Evolutionary conservation across 1,140 invertebrate genomes (phyloP).

Genomic region (Cephus cinctus): DNA sequence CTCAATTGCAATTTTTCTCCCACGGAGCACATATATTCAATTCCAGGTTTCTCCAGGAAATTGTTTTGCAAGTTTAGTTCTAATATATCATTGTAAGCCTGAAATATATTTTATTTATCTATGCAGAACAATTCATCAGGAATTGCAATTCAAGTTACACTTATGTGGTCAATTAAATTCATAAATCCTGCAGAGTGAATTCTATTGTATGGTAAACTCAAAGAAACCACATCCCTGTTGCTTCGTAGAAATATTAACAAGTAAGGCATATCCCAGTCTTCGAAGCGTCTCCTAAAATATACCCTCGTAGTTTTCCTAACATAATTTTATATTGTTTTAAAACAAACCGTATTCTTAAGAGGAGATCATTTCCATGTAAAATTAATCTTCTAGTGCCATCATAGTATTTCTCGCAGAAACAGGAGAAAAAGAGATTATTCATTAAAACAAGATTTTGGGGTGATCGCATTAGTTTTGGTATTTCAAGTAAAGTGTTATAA

Average conservation of each 20-base stretch:
- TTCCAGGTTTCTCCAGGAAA: slow-evolving; percentile 47
- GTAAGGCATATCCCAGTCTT: slow-evolving; percentile 51
- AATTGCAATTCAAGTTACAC: slow-evolving; percentile 21
- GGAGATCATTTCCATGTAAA: slow-evolving; percentile 40
- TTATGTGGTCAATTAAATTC: slow-evolving; percentile 40
- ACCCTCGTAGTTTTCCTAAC: not conserved
- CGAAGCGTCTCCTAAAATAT: slow-evolving; percentile 42
- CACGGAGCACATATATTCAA: slow-evolving; percentile 44
- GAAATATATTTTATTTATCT: slow-evolving; percentile 17
- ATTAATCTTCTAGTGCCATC: slow-evolving; percentile 42
- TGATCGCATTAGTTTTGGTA: not conserved
- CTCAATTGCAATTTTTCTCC: slow-evolving; percentile 49
- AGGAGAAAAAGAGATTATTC: slow-evolving; percentile 33
- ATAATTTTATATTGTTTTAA: not conserved
- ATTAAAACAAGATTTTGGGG: slow-evolving; percentile 10
- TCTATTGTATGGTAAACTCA: slow-evolving; percentile 59
- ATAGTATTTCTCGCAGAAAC: slow-evolving; percentile 44
- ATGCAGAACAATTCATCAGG: not conserved
- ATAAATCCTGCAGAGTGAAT: slow-evolving; percentile 57
- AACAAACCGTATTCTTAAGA: slow-evolving; percentile 29
- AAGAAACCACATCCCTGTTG: slow-evolving; percentile 46
- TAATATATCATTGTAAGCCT: slow-evolving; percentile 42
- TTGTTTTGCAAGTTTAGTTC: slow-evolving; percentile 60
- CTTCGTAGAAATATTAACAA: slow-evolving; percentile 52
- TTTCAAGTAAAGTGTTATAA: slow-evolving; percentile 1